phyloP scores from a whole-genome alignment of 2,888 invertebrate genomes.

The Drosophila meridiana region DNA sequence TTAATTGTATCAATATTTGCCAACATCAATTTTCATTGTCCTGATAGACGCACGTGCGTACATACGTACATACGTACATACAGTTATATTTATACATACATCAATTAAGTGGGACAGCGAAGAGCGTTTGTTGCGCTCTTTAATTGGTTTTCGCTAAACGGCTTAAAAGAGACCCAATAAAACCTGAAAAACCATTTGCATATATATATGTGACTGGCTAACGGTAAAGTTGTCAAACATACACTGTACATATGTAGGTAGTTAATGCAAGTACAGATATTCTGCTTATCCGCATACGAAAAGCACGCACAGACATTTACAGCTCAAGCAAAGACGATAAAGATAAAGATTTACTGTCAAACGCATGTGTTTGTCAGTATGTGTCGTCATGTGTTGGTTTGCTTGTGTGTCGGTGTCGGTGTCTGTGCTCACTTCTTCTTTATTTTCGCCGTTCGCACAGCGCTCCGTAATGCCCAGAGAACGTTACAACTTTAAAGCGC shows the following conservation, averaged over 20 bases:
- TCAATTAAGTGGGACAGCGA: not conserved
- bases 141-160: not conserved
- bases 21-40: conserved; percentile 35
- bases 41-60: conserved; percentile 13
- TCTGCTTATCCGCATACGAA: conserved; percentile 39
- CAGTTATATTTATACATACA: not conserved
- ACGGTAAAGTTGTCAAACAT: conserved; percentile 30
- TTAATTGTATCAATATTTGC: conserved; percentile 51
- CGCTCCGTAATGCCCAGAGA: conserved; percentile 53
- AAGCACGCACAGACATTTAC: conserved; percentile 41
- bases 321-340: conserved; percentile 61
- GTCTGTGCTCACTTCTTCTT: conserved; percentile 12
- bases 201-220: conserved; percentile 32
- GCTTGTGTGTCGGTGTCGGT: not conserved
- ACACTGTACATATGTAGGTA: not conserved
- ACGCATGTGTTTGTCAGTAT: conserved; percentile 12
- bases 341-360: conserved; percentile 63
- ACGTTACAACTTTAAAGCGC: conserved; percentile 60
- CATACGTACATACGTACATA: not conserved
- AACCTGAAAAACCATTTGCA: conserved; percentile 10
- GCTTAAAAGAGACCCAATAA: conserved; percentile 5
- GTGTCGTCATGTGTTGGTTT: conserved; percentile 11
- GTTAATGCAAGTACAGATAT: conserved; percentile 17
- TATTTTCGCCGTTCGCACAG: conserved; percentile 16
- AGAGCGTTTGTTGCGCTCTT: conserved; percentile 4